These are phyloP conservation scores for Pelochelys cantorii DNA, from an alignment of 2,797 vertebrate genomes.

Conservation along the genomic window DNA sequence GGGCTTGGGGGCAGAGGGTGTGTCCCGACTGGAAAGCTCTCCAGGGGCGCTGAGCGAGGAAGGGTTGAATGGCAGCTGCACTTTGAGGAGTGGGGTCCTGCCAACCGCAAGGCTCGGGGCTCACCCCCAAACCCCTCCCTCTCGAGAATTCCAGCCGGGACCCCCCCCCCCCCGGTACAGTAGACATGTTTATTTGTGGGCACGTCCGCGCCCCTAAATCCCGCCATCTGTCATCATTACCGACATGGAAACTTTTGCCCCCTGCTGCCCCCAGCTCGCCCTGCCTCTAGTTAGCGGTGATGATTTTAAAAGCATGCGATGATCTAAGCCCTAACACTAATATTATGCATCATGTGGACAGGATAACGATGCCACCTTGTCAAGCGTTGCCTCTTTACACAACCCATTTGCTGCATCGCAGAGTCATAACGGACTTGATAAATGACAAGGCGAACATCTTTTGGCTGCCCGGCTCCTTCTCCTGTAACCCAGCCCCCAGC, in stretches of 20 bases:
- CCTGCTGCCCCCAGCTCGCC: not conserved
- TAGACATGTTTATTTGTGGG: conserved; percentile 53
- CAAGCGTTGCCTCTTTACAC: conserved; percentile 71
- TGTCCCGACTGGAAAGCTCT: no score
- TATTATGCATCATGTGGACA: conserved; percentile 74
- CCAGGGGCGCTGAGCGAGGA: no score
- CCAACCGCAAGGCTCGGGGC: not conserved
- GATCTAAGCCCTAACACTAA: conserved; percentile 73
- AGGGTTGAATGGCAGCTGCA: not conserved
- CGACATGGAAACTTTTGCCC: conserved; percentile 66
- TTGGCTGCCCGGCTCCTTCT: conserved; percentile 66
- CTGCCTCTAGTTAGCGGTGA: conserved; percentile 41
- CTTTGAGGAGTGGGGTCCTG: no score
- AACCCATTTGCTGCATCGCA: conserved; percentile 69
- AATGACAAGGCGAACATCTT: conserved; percentile 71
- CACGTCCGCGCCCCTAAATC: conserved; percentile 3
- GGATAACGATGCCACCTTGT: conserved; percentile 76
- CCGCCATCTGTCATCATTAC: conserved; percentile 14
- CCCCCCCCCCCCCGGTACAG: not conserved
- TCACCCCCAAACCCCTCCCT: not conserved
- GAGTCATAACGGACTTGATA: conserved; percentile 78
- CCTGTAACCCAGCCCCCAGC: conserved; percentile 61
- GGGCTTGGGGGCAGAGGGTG: not conserved
- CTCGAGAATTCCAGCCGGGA: no score
- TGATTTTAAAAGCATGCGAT: conserved; percentile 75